Percentiles rank a stretch among this genome's conserved stretches.
Evolutionary conservation across 2,888 invertebrate genomes (phyloP).

Genomic region (Alviniconcha strummeri): DNA sequence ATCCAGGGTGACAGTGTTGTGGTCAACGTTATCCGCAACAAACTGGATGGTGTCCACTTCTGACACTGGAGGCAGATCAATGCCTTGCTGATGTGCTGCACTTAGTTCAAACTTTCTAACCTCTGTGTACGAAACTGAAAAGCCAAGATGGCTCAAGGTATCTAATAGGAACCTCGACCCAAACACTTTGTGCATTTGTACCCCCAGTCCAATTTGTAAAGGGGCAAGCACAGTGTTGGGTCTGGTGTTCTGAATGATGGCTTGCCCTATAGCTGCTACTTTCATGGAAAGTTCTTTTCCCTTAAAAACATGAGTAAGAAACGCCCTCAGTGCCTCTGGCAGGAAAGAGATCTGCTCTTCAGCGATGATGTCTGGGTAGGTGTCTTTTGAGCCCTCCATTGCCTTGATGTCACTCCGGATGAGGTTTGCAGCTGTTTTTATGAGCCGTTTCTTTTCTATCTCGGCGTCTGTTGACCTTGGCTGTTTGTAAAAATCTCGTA

Average conservation of each 20-base stretch:
- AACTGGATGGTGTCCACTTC: not conserved
- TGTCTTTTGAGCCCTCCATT: not conserved
- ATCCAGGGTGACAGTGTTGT: not conserved
- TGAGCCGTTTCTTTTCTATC: not conserved
- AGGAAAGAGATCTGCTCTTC: not conserved
- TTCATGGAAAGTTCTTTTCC: not conserved
- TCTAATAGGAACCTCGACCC: not conserved
- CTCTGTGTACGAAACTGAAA: not conserved
- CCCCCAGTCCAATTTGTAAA: not conserved
- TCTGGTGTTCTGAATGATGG: not conserved
- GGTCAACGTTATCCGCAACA: not conserved
- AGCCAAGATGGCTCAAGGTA: not conserved
- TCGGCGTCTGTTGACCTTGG: not conserved
- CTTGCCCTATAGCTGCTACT: not conserved
- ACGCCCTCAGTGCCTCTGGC: not conserved
- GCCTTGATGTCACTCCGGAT: not conserved
- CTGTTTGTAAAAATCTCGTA: not conserved
- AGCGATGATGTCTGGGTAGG: not conserved
- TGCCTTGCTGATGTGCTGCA: not conserved
- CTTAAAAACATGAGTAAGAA: not conserved
- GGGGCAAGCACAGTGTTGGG: not conserved
- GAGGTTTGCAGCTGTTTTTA: not conserved
- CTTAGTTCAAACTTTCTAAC: not conserved
- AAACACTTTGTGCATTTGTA: not conserved
- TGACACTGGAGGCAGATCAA: not conserved